These are phyloP conservation scores for Hypomecis atomaria DNA, from an alignment of 2,888 invertebrate species.

Conservation along the genomic window DNA sequence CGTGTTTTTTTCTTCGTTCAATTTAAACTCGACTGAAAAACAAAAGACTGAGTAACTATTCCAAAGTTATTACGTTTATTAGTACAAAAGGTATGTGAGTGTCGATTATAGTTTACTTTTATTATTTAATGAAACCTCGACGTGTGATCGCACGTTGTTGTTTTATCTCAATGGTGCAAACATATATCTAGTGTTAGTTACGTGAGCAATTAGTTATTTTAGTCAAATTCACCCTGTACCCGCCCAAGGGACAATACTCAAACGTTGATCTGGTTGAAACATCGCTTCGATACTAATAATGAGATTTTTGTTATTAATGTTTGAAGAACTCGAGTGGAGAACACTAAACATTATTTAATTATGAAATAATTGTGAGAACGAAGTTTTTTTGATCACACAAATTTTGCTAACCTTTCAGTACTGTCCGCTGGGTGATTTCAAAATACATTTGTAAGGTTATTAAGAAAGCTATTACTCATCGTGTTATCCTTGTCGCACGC, in stretches of 20 bases:
- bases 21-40: background rate
- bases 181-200: constrained; percentile 56
- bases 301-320: too few species aligned
- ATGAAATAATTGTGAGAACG: too few species aligned
- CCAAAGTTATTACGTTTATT: background rate
- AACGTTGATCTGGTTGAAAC: too few species aligned
- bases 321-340: too few species aligned
- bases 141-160: constrained; percentile 47
- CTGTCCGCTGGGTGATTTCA: constrained; percentile 1
- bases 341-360: too few species aligned
- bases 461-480: too few species aligned
- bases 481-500: too few species aligned
- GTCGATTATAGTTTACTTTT: constrained; percentile 8
- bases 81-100: background rate
- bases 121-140: constrained; percentile 32
- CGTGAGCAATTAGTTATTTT: constrained; percentile 25
- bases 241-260: background rate
- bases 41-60: background rate
- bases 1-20: background rate
- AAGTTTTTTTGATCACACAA: too few species aligned
- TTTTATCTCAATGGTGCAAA: constrained; percentile 68
- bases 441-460: background rate
- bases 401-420: background rate
- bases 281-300: too few species aligned
- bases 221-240: constrained; percentile 7